phyloP scores from a whole-genome alignment of 2,888 invertebrate species.

The Acholoe squamosa region DNA sequence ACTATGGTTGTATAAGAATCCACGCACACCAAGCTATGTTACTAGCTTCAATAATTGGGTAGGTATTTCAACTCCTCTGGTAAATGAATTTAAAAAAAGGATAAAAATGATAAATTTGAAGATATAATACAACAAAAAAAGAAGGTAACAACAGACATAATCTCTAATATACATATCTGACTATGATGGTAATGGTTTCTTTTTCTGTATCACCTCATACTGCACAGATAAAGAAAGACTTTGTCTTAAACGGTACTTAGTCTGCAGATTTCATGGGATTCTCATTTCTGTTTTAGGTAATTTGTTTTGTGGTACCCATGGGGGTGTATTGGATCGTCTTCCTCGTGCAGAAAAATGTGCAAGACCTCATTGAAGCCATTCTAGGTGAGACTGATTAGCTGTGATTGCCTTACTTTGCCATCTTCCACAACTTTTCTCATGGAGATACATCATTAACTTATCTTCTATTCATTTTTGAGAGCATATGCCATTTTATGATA shows the following conservation, averaged over 20 bases:
- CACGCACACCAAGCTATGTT: background rate
- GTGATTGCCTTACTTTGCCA: too few relatives aligned
- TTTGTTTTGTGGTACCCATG: slow-evolving; percentile 88
- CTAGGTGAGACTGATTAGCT: slow-evolving; percentile 79
- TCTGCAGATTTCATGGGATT: background rate
- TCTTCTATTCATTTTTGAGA: too few relatives aligned
- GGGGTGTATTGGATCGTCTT: slow-evolving; percentile 85
- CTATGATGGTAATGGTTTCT: background rate
- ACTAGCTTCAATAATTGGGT: background rate
- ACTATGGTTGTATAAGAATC: slow-evolving; percentile 5
- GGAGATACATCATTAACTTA: too few relatives aligned
- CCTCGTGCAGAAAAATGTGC: slow-evolving; percentile 86
- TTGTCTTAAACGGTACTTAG: too few relatives aligned
- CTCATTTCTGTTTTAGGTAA: slow-evolving; percentile 84
- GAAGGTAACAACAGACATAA: background rate
- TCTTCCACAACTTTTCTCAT: too few relatives aligned
- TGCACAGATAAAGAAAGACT: too few relatives aligned
- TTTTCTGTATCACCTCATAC: too few relatives aligned
- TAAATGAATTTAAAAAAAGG: too few relatives aligned
- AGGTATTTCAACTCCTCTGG: background rate
- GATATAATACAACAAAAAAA: background rate
- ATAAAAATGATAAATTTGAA: too few relatives aligned
- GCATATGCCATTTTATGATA: too few relatives aligned
- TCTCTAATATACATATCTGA: background rate
- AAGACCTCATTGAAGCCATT: slow-evolving; percentile 88